Base-by-base conservation (phyloP, 2,888 invertebrate genomes). In the Trachelus stipa region DNA sequence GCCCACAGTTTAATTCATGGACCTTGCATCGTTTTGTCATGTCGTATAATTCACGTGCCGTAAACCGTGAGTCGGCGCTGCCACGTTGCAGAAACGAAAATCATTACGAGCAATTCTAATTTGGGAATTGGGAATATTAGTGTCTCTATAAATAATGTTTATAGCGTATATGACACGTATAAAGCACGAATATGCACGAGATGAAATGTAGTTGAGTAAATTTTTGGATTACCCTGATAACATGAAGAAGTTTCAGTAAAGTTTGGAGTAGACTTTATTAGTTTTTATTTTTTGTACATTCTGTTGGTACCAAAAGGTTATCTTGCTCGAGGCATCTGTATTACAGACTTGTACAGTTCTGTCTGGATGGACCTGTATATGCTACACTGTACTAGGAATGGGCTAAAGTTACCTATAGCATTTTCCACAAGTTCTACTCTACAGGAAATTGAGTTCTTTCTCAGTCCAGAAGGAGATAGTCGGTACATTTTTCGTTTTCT, bases 11-110 rank as follows among this genome's bases (percentile, higher is more conserved):
- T 75, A 79, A 81, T 78, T 74, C 76, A 81, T 76, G 77, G 75
- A 77, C 76, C 78, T 79, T 74, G 74, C 78, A 79, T 78, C 78
- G 80, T 81, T 81, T 83, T 78, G 81, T 81, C 79, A 77, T 76
- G 79, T 73, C 79, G 80, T 79, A 83, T 83, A 80, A 83, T 80
- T 83, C 80, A 79, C 73, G 37, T 37, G n/a, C 74, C 33, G 34
- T 34, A 31, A 31, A 34, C 71, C 12, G 4, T 34, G 71, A 71
- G 33, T 71, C 71, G 71, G 12, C 12, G 71, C 30, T 71, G 71
- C 71, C 71, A 71, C 71, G 71, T 71, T 71, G 71, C 71, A 34
- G 71, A 71, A 71, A 71, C 71, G 31, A 71, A 71, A 71, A 71
- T 71, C 71, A 31, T 34, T 31, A 30, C 12, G 12, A 23, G 2